A percentile compares a stretch with the other conserved stretches of the same genome.
phyloP scores from a whole-genome alignment of 2,113 vertebrate genomes.

The Grammomys surdaster region DNA sequence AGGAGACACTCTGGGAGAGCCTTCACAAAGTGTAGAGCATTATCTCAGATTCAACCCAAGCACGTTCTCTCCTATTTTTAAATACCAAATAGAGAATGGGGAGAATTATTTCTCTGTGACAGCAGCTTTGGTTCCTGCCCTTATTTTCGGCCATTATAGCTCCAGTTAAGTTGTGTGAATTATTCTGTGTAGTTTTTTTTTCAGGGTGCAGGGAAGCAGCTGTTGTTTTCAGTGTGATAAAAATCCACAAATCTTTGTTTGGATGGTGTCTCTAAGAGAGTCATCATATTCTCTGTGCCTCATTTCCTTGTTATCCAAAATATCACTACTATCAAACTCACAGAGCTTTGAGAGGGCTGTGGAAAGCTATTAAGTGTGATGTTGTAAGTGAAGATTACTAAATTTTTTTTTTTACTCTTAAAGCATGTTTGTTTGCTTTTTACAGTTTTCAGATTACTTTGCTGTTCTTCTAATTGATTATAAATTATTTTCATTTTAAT shows the following conservation, averaged over 20 bases:
- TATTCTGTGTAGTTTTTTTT: constrained; percentile 19
- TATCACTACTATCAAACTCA: not conserved
- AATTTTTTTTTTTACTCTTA: constrained; percentile 46
- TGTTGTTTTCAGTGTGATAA: not conserved
- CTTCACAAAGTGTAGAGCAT: constrained; percentile 74
- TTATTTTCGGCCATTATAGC: constrained; percentile 74
- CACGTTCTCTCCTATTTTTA: constrained; percentile 79
- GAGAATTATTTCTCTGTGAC: constrained; percentile 76
- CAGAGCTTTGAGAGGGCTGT: not conserved
- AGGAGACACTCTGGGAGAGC: constrained; percentile 70
- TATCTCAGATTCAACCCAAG: constrained; percentile 81
- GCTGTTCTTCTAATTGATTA: constrained; percentile 57
- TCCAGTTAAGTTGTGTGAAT: constrained; percentile 71
- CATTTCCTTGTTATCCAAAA: constrained; percentile 63
- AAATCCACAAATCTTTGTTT: constrained; percentile 51
- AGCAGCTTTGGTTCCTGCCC: constrained; percentile 74
- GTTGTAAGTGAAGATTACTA: constrained; percentile 56
- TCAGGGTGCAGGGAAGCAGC: no score
- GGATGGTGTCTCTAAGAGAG: constrained; percentile 16
- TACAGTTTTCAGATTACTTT: not conserved
- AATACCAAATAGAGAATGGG: constrained; percentile 78
- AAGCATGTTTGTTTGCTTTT: not conserved
- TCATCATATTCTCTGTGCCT: constrained; percentile 20
- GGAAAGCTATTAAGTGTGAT: constrained; percentile 2
- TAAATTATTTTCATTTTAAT: constrained; percentile 61